phyloP scores from a whole-genome alignment of 2,113 vertebrate genomes.

The Clarias macrocephalus region DNA sequence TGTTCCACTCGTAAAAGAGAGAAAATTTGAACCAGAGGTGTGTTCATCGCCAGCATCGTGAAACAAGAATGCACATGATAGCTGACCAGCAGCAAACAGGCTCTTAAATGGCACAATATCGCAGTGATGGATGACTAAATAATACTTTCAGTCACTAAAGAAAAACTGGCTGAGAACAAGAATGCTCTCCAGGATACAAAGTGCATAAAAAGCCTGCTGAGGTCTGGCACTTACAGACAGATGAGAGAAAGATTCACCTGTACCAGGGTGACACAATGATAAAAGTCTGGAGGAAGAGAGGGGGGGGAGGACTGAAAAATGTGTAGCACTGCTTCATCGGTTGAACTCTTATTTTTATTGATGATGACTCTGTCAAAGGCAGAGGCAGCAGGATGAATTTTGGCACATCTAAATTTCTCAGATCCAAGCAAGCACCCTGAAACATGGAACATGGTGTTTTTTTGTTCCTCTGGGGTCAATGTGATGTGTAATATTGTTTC shows the following conservation, averaged over 20 bases:
- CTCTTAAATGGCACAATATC: constrained; percentile 7
- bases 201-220: constrained; percentile 21
- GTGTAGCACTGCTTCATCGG: background rate
- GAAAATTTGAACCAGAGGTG: background rate
- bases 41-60: background rate
- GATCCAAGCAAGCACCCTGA: background rate
- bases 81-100: background rate
- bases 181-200: constrained; percentile 27
- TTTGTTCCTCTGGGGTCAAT: background rate
- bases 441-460: background rate
- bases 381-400: background rate
- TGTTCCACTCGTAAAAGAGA: background rate
- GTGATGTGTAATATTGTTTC: background rate
- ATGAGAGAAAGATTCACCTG: constrained; percentile 20
- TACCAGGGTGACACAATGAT: constrained; percentile 21
- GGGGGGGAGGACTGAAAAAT: background rate
- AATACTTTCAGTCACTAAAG: constrained; percentile 18
- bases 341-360: constrained; percentile 15
- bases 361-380: constrained; percentile 4
- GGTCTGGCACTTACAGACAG: constrained; percentile 18
- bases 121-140: constrained; percentile 24
- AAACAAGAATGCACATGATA: background rate
- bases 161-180: constrained; percentile 5
- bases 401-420: background rate
- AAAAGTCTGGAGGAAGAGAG: background rate